phyloP scores from a whole-genome alignment of 2,888 invertebrate genomes.

The Sminthurides aquaticus region DNA sequence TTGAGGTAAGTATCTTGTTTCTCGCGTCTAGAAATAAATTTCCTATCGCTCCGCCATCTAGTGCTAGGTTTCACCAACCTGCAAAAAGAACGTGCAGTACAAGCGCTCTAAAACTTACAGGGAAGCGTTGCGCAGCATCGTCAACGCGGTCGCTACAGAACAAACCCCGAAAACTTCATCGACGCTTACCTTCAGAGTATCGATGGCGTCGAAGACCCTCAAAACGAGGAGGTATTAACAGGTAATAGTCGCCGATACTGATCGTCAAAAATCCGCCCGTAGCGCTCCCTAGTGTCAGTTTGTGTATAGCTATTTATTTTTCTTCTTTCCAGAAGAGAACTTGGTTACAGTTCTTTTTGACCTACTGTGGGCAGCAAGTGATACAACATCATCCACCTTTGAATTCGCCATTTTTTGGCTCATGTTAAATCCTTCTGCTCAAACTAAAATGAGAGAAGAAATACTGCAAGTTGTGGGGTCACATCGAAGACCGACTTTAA shows the following conservation, averaged over 20 bases:
- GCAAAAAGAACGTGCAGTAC: too few species aligned
- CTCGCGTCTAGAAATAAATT: not conserved
- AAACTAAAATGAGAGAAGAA: not conserved
- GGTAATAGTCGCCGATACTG: not conserved
- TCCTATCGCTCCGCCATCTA: not conserved
- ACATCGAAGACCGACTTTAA: not conserved
- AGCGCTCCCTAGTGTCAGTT: too few species aligned
- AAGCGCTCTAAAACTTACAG: too few species aligned
- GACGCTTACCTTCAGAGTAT: constrained; percentile 2
- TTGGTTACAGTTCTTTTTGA: not conserved
- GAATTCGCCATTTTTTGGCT: not conserved
- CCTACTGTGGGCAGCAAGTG: not conserved
- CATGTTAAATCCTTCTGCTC: not conserved
- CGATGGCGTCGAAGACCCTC: not conserved
- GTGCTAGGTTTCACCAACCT: too few species aligned
- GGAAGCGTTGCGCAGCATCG: not conserved
- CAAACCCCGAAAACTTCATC: constrained; percentile 8
- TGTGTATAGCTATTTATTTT: too few species aligned
- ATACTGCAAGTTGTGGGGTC: not conserved
- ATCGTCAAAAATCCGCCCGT: too few species aligned
- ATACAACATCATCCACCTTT: not conserved
- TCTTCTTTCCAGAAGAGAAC: too few species aligned
- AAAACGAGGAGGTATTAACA: not conserved
- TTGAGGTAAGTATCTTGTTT: constrained; percentile 5
- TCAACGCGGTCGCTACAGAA: not conserved